Evolutionary conservation across 2,113 vertebrate species (phyloP), one percentile per base, ranked within the genome.

Genomic region (Percina caprodes): DNA sequence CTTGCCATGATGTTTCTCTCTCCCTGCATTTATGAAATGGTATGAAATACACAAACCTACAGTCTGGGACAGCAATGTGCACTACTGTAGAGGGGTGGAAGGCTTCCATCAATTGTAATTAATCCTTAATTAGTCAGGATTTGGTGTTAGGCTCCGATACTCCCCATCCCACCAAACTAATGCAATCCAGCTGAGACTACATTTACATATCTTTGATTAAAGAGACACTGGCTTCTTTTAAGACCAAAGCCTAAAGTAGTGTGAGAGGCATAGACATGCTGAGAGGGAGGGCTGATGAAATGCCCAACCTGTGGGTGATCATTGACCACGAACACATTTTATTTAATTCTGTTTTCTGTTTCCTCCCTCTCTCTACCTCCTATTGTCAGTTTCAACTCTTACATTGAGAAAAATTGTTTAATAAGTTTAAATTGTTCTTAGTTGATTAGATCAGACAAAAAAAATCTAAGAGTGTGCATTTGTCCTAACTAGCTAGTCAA

Each of bases 51-150:
- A 89, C 85, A 93, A 91, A 94, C 88, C 86, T 85, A 86, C 78
- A 84, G 83, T 91, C 80, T 90, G 80, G 82, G 86, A 88, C 88
- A 86, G 81, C 76, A 75, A 72, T 73, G 82, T 71, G 81, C 79
- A 72, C 62, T 82, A 87, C 86, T 88, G 82, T 83, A 71, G 78
- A 90, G 89, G 91, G 92, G 90, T 92, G 92, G 93, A 93, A 92
- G 92, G 89, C 91, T 90, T 92, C 93, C 94, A 95, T 96, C 94
- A 93, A 94, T 94, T 94, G 93, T 94, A 95, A 95, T 96, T 95
- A 95, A 95, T 94, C 92, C 93, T 92, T 95, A 95, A 95, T 95
- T 96, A 96, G 94, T 94, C 92, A 90, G 93, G 94, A 95, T 95
- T 95, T 95, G 88, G 86, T 93, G 91, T 78, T 65, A 82, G 88